These are phyloP conservation scores for Aethina tumida DNA, from an alignment of 1,140 invertebrate species.

Conservation along the genomic window DNA sequence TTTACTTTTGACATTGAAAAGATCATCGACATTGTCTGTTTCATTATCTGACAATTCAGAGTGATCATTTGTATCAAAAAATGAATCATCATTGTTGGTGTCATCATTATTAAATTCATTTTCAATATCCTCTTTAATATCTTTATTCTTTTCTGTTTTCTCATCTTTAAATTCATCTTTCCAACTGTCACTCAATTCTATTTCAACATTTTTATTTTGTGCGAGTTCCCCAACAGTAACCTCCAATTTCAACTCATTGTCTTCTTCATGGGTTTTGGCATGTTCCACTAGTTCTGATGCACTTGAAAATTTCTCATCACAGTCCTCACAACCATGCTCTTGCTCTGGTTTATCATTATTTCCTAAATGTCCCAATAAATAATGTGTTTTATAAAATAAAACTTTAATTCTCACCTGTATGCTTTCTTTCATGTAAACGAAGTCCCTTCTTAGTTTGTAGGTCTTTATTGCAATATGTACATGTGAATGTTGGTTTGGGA, in stretches of 20 bases:
- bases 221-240: constrained; percentile 16
- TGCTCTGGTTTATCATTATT: constrained; percentile 21
- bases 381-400: constrained; percentile 18
- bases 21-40: constrained; percentile 9
- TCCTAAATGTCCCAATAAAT: constrained; percentile 27
- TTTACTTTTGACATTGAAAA: too few species aligned
- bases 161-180: constrained; percentile 9
- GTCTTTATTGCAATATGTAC: constrained; percentile 26
- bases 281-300: constrained; percentile 21
- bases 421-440: constrained; percentile 30
- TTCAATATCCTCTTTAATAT: constrained; percentile 2
- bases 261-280: constrained; percentile 19
- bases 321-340: constrained; percentile 23
- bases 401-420: constrained; percentile 23
- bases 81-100: constrained; percentile 11
- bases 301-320: constrained; percentile 19
- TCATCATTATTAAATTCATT: constrained; percentile 12
- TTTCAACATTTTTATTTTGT: constrained; percentile 7
- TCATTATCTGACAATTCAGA: constrained; percentile 14
- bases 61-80: constrained; percentile 18
- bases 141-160: constrained; percentile 9
- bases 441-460: constrained; percentile 27
- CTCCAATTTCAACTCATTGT: constrained; percentile 17
- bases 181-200: constrained; percentile 11
- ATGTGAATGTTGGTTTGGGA: constrained; percentile 15